Evolutionary conservation across 2,888 invertebrate genomes (phyloP).

Genomic region (Seira sanloemensis): DNA sequence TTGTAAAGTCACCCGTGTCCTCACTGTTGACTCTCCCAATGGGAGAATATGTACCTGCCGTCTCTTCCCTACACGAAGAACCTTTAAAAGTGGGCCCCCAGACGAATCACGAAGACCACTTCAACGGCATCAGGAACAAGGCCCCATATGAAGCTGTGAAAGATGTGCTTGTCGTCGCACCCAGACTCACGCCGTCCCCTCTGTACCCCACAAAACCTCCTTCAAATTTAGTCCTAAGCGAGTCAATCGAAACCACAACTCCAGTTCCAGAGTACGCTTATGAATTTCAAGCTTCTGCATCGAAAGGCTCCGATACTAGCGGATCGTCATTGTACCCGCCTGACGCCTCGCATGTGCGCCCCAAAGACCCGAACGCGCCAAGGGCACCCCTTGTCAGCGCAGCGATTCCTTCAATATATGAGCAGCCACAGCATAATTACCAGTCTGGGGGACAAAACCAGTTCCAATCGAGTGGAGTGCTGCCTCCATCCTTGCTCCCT

Average conservation of each 20-base stretch:
- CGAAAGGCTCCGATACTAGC: neutral
- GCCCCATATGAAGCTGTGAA: conserved; percentile 24
- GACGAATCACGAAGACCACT: neutral
- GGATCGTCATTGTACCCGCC: neutral
- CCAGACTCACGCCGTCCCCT: conserved; percentile 37
- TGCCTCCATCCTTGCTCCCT: conserved; percentile 20
- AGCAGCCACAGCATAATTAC: neutral
- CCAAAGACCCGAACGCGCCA: neutral
- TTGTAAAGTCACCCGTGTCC: conserved; percentile 28
- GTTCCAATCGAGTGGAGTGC: neutral
- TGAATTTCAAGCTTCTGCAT: conserved; percentile 8
- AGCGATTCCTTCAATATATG: conserved; percentile 19
- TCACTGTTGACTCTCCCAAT: conserved; percentile 4
- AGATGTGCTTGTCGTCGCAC: conserved; percentile 35
- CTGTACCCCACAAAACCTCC: neutral
- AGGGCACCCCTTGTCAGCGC: conserved; percentile 18
- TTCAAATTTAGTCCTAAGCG: neutral
- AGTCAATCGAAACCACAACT: conserved; percentile 6
- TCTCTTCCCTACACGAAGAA: conserved; percentile 16
- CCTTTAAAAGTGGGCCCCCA: conserved; percentile 36
- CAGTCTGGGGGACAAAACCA: neutral
- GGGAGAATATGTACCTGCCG: conserved; percentile 28
- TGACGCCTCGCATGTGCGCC: neutral
- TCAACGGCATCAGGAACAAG: conserved; percentile 38
- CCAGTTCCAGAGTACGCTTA: conserved; percentile 20